phyloP scores from a whole-genome alignment of 2,888 invertebrate genomes.

The Acrocera orbiculus region DNA sequence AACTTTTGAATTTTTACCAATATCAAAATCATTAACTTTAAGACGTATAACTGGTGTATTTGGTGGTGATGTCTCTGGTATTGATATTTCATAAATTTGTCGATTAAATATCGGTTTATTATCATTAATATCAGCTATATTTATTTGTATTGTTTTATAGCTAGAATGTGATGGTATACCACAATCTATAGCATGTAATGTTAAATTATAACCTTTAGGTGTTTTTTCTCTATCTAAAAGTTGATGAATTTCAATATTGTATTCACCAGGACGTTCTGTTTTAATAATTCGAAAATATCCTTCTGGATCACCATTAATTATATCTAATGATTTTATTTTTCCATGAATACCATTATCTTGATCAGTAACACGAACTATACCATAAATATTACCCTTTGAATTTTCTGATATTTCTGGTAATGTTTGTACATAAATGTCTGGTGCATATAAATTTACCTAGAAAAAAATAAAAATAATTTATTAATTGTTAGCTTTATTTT shows the following conservation, averaged over 20 bases:
- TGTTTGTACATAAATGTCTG: slow-evolving; percentile 63
- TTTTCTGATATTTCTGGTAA: slow-evolving; percentile 67
- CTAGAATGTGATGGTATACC: slow-evolving; percentile 63
- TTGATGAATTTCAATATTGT: slow-evolving; percentile 60
- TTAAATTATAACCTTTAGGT: slow-evolving; percentile 71
- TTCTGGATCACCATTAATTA: slow-evolving; percentile 78
- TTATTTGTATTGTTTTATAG: slow-evolving; percentile 65
- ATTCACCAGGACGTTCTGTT: slow-evolving; percentile 46
- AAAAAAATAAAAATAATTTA: slow-evolving; percentile 4
- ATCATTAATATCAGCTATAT: slow-evolving; percentile 64
- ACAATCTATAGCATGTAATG: slow-evolving; percentile 66
- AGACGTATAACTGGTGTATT: slow-evolving; percentile 76
- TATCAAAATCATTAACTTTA: slow-evolving; percentile 71
- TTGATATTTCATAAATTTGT: slow-evolving; percentile 69
- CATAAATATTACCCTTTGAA: slow-evolving; percentile 69
- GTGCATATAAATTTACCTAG: slow-evolving; percentile 67
- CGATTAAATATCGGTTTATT: slow-evolving; percentile 75
- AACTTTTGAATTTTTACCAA: slow-evolving; percentile 55
- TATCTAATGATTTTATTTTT: slow-evolving; percentile 60
- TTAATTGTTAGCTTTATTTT: background rate
- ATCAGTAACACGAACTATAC: slow-evolving; percentile 71
- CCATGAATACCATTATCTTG: slow-evolving; percentile 73
- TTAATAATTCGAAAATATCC: slow-evolving; percentile 68
- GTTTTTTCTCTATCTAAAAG: slow-evolving; percentile 60
- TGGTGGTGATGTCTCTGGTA: slow-evolving; percentile 75